Evolutionary conservation across 2,888 invertebrate genomes (phyloP).

Genomic region (Eucera pruinosa): DNA sequence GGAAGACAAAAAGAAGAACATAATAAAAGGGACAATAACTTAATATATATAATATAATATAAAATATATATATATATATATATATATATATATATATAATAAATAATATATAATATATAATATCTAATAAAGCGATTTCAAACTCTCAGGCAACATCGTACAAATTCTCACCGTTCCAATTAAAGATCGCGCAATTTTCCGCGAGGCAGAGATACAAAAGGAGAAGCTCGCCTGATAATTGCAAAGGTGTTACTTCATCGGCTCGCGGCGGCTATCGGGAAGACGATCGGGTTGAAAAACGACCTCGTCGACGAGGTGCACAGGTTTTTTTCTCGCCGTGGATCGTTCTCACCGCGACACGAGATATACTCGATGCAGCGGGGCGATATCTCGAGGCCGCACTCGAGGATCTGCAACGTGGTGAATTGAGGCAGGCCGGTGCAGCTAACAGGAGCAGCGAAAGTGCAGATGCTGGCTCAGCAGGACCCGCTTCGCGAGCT

Average conservation of each 20-base stretch:
- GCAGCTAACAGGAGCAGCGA: conserved; percentile 46
- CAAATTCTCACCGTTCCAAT: too few species aligned
- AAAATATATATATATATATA: too few species aligned
- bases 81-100: too few species aligned
- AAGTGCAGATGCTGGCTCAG: conserved; percentile 74
- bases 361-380: conserved; percentile 44
- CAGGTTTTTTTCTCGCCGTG: not conserved
- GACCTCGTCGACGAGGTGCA: not conserved
- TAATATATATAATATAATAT: too few species aligned
- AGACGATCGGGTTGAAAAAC: not conserved
- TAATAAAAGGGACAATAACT: too few species aligned
- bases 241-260: not conserved
- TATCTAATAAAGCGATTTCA: too few species aligned
- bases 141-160: too few species aligned
- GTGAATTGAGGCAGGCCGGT: conserved; percentile 68
- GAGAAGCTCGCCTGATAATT: too few species aligned
- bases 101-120: too few species aligned
- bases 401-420: conserved; percentile 78
- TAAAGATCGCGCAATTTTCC: too few species aligned
- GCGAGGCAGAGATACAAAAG: too few species aligned
- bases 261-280: not conserved
- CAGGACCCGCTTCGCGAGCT: conserved; percentile 54
- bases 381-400: conserved; percentile 74
- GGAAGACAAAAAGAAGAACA: too few species aligned
- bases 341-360: not conserved